Evolutionary conservation across 1,140 invertebrate genomes (phyloP).

Genomic region (Luehdorfia chinensis): DNA sequence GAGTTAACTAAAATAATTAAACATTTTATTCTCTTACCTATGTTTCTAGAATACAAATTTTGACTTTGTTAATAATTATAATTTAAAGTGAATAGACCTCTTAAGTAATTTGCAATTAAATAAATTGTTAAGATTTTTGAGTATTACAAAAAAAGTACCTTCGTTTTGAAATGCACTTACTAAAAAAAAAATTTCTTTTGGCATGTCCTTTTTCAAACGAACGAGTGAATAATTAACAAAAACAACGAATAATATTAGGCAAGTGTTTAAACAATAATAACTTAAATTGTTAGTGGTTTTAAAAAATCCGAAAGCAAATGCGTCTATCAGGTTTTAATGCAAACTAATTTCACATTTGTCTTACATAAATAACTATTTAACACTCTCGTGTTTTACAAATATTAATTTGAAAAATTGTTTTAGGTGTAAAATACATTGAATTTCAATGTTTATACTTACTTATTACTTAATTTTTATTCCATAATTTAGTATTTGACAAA

Average conservation of each 20-base stretch:
- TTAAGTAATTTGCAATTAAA: background rate
- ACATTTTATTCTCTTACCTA: slow-evolving; percentile 16
- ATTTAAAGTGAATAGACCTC: slow-evolving; percentile 8
- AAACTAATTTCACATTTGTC: slow-evolving; percentile 16
- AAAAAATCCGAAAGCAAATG: background rate
- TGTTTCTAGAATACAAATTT: slow-evolving; percentile 15
- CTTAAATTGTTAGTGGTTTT: too few relatives aligned
- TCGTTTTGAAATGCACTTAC: slow-evolving; percentile 16
- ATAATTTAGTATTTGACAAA: slow-evolving; percentile 15
- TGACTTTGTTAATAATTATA: slow-evolving; percentile 16
- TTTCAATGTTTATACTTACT: slow-evolving; percentile 39
- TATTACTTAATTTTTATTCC: slow-evolving; percentile 20
- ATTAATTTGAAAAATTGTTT: slow-evolving; percentile 45
- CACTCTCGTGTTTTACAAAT: slow-evolving; percentile 31
- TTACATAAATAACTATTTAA: slow-evolving; percentile 36
- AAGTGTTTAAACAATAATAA: too few relatives aligned
- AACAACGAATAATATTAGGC: background rate
- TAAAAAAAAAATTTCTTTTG: too few relatives aligned
- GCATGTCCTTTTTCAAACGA: background rate
- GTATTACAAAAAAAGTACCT: too few relatives aligned
- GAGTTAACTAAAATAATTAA: slow-evolving; percentile 14
- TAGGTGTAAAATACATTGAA: slow-evolving; percentile 43
- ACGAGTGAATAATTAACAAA: background rate
- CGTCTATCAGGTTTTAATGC: background rate
- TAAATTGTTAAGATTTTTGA: too few relatives aligned